phyloP scores from a whole-genome alignment of 1,140 invertebrate species.

The Drosophila sturtevanti region DNA sequence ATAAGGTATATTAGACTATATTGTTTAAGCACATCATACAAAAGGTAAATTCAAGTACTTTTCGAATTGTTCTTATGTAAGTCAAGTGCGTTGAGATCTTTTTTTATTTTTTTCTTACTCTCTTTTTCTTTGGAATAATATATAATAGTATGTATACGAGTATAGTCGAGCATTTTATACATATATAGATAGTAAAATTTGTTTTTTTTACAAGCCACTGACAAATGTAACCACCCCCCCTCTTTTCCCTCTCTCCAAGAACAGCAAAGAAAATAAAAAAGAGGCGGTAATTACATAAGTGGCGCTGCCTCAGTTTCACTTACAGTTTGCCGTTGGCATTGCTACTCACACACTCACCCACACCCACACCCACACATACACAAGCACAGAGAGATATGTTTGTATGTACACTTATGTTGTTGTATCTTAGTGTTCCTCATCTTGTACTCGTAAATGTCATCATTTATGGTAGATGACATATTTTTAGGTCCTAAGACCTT shows the following conservation, averaged over 20 bases:
- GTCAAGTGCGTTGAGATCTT: too few species aligned
- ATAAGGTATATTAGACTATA: slow-evolving; percentile 1
- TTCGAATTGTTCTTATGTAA: too few species aligned
- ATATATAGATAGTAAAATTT: not conserved
- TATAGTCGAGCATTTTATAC: not conserved
- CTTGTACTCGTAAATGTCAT: slow-evolving; percentile 3
- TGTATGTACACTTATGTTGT: not conserved
- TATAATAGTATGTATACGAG: not conserved
- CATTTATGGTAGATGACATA: not conserved
- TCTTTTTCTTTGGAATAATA: too few species aligned
- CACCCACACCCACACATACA: not conserved
- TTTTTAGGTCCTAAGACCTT: not conserved
- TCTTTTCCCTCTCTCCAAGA: too few species aligned
- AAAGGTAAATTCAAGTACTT: too few species aligned
- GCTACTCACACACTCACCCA: slow-evolving; percentile 1
- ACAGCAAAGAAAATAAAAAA: not conserved
- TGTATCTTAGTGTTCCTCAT: not conserved
- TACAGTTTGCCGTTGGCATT: slow-evolving; percentile 18
- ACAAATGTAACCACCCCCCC: not conserved
- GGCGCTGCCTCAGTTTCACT: slow-evolving; percentile 29
- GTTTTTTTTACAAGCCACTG: not conserved
- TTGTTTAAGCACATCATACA: too few species aligned
- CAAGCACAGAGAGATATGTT: not conserved
- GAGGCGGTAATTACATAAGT: slow-evolving; percentile 48
- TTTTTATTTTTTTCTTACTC: too few species aligned